A percentile compares a stretch with the other conserved stretches of the same genome.
Evolutionary conservation across 2,113 vertebrate genomes (phyloP).

Genomic region (Xiphophorus couchianus): DNA sequence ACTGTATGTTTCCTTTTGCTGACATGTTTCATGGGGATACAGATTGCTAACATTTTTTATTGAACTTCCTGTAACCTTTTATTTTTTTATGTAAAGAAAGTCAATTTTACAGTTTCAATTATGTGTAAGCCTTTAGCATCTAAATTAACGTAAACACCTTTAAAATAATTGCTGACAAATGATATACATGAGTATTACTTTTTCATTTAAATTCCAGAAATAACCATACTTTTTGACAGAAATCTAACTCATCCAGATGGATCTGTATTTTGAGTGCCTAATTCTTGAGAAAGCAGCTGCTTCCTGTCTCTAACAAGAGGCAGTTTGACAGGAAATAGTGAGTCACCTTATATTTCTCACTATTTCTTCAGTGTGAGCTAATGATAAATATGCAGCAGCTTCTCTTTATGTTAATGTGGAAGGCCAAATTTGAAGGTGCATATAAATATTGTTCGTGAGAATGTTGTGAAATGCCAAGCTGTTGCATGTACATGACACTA

Average conservation of each 20-base stretch:
- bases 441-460: slow-evolving; percentile 21
- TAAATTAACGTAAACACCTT: too few species aligned
- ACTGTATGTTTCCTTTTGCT: too few species aligned
- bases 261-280: not conserved
- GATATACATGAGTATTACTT: not conserved
- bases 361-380: slow-evolving; percentile 16
- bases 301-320: slow-evolving; percentile 27
- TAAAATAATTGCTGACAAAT: too few species aligned
- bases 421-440: not conserved
- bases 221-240: not conserved
- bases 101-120: too few species aligned
- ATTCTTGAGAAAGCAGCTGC: not conserved
- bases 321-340: slow-evolving; percentile 21
- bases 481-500: slow-evolving; percentile 13
- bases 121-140: too few species aligned
- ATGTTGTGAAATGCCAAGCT: slow-evolving; percentile 22
- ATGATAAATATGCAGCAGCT: slow-evolving; percentile 4
- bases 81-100: too few species aligned
- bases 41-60: not conserved
- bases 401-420: not conserved
- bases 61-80: too few species aligned
- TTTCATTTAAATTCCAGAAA: not conserved
- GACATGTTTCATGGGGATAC: not conserved
- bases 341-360: not conserved
- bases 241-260: not conserved